Conservation (phyloP, 2,797 vertebrate species). For the Scarus forsteni region DNA sequence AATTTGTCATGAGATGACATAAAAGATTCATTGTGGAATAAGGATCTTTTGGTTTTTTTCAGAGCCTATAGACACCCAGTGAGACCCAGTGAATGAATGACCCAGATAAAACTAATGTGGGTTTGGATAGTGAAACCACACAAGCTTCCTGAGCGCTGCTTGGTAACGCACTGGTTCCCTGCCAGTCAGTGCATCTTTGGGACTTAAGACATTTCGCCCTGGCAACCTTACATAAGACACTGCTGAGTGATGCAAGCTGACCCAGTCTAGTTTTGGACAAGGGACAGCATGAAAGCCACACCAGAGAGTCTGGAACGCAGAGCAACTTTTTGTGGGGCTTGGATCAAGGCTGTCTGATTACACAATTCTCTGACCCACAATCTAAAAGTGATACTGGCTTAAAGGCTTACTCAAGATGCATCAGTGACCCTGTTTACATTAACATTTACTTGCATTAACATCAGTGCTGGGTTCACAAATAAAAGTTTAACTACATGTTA, state of each 20-base stretch:
- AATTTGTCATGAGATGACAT: background rate
- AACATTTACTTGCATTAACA: no score
- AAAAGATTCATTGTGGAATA: slow-evolving; percentile 40
- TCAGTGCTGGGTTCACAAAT: no score
- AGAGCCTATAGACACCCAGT: slow-evolving; percentile 8
- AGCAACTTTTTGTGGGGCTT: background rate
- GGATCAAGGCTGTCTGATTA: background rate
- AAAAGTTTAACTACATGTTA: no score
- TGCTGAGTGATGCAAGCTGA: slow-evolving; percentile 6
- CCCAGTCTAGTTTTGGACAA: background rate
- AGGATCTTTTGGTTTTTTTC: slow-evolving; percentile 2
- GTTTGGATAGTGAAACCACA: slow-evolving; percentile 6
- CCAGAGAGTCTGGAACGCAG: background rate
- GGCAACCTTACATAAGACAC: slow-evolving; percentile 23
- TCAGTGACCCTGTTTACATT: no score
- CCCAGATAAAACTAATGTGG: slow-evolving; percentile 34
- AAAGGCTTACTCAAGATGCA: no score
- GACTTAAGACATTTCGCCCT: slow-evolving; percentile 10
- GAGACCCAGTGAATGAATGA: slow-evolving; percentile 33
- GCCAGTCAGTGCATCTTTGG: slow-evolving; percentile 2
- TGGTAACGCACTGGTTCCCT: slow-evolving; percentile 21
- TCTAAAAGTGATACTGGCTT: background rate
- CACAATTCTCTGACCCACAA: background rate
- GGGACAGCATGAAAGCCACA: background rate
- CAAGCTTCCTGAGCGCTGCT: slow-evolving; percentile 34